These are phyloP conservation scores for Onychostruthus taczanowskii DNA, from an alignment of 2,113 vertebrate species.

Conservation along the genomic window DNA sequence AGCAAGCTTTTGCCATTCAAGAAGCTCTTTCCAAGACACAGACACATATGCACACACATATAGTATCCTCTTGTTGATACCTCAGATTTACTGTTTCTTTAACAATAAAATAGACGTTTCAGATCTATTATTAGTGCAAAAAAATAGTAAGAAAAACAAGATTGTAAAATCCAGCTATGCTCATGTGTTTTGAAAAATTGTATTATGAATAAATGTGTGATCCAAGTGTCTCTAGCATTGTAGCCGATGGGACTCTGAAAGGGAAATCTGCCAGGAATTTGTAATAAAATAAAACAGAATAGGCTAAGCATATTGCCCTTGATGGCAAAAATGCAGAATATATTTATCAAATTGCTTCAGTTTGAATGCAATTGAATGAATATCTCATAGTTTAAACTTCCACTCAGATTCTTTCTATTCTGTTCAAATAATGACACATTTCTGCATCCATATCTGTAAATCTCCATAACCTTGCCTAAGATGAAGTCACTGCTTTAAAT, in stretches of 20 bases:
- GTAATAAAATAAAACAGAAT: background rate
- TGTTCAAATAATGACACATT: background rate
- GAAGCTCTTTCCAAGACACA: background rate
- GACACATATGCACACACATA: background rate
- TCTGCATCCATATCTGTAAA: background rate
- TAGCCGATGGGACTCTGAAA: background rate
- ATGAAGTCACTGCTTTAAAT: background rate
- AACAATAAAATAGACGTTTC: background rate
- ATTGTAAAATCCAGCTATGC: background rate
- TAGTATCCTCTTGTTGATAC: background rate
- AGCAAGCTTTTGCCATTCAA: background rate
- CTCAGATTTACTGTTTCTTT: background rate
- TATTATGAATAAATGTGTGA: background rate
- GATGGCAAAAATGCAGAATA: background rate
- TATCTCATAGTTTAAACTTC: background rate
- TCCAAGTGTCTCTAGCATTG: background rate
- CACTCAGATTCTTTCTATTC: background rate
- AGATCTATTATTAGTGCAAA: background rate
- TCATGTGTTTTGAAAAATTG: background rate
- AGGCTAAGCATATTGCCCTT: background rate
- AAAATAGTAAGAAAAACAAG: background rate
- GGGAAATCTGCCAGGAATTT: background rate
- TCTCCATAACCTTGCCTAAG: background rate
- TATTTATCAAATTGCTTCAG: background rate
- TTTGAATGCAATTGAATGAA: background rate